phyloP scores from a whole-genome alignment of 2,888 invertebrate species.

The Drosophila suboccidentalis region DNA sequence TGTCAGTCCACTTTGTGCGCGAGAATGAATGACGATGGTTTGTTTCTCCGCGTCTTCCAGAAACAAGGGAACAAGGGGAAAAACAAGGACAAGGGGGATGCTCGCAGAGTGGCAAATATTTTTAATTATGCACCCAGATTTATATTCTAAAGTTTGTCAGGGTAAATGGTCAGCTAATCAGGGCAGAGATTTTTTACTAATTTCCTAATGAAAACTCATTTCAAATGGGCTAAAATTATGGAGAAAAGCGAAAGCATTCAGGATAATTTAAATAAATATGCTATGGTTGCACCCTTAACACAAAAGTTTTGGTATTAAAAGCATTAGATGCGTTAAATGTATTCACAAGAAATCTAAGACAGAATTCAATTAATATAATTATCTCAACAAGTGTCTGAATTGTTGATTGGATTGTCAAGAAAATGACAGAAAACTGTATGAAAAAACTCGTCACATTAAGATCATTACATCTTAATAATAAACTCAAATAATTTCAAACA shows the following conservation, averaged over 20 bases:
- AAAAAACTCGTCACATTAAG: no score
- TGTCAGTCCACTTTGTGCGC: slow-evolving; percentile 51
- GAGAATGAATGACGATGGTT: slow-evolving; percentile 51
- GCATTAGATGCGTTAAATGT: background rate
- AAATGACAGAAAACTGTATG: background rate
- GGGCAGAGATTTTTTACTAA: slow-evolving; percentile 22
- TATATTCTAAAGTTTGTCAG: slow-evolving; percentile 12
- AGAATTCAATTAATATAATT: slow-evolving; percentile 2
- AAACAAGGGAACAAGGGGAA: no score
- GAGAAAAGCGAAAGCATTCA: background rate
- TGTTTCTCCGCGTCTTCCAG: slow-evolving; percentile 1
- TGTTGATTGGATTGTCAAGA: background rate
- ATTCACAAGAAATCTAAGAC: background rate
- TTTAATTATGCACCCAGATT: slow-evolving; percentile 69
- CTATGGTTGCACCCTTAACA: slow-evolving; percentile 13
- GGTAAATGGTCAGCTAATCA: slow-evolving; percentile 45
- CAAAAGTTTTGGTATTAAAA: background rate
- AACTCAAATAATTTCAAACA: no score
- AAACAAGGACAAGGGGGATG: background rate
- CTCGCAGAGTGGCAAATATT: slow-evolving; percentile 50
- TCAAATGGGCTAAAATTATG: slow-evolving; percentile 1
- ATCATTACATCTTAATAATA: no score
- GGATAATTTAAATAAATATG: background rate
- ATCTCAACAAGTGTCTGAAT: background rate
- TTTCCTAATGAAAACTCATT: slow-evolving; percentile 39